Percentiles rank a stretch among this genome's conserved stretches.
Conservation (phyloP, 1,140 invertebrate species). For the Patella vulgata region DNA sequence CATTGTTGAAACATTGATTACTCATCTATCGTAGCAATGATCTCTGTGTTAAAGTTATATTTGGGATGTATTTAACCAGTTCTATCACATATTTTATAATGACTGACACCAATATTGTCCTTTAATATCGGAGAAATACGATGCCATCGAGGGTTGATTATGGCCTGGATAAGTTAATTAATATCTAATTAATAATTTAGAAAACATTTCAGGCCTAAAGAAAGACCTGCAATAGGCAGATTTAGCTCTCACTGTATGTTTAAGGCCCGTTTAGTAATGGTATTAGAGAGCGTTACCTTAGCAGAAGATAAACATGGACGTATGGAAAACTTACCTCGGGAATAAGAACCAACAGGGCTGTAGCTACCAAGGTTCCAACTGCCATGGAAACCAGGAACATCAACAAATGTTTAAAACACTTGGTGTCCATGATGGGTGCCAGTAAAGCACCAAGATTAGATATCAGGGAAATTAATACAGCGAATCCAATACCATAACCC, state of each 20-base stretch:
- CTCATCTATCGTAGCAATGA: no score
- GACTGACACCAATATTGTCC: no score
- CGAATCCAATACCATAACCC: conserved; percentile 72
- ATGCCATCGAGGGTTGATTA: no score
- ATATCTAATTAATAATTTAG: no score
- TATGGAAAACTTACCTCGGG: conserved; percentile 56
- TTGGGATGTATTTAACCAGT: no score
- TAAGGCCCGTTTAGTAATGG: background rate
- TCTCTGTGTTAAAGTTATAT: no score
- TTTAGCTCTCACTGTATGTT: background rate
- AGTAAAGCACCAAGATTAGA: conserved; percentile 74
- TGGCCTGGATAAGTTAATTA: no score
- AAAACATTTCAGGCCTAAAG: no score
- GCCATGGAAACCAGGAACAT: conserved; percentile 75
- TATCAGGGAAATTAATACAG: conserved; percentile 73
- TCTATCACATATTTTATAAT: no score
- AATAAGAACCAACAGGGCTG: conserved; percentile 56
- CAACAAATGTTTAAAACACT: conserved; percentile 71
- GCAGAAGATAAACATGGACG: background rate
- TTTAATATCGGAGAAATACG: no score
- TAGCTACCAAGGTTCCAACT: conserved; percentile 74
- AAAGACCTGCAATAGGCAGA: no score
- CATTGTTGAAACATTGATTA: no score
- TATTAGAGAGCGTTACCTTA: background rate
- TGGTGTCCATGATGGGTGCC: conserved; percentile 72